Evolutionary conservation across 2,113 vertebrate genomes (phyloP).

Genomic region (Brienomyrus longianalis): DNA sequence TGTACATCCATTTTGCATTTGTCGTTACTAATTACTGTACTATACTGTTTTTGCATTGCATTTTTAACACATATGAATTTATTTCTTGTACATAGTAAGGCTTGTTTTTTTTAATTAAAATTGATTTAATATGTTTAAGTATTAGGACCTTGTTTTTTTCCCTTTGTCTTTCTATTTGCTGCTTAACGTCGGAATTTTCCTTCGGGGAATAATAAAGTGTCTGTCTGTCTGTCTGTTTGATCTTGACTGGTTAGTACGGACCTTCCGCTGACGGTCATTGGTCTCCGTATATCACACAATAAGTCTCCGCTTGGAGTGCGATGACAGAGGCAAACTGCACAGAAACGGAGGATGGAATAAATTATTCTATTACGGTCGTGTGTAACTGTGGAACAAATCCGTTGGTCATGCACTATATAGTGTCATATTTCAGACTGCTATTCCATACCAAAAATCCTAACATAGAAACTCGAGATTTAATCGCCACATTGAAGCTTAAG

Average conservation of each 20-base stretch:
- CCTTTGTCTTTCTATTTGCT: background rate
- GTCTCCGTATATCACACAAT: background rate
- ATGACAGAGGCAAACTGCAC: no score
- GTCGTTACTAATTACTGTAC: background rate
- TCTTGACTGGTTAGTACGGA: background rate
- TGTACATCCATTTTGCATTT: background rate
- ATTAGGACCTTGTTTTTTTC: background rate
- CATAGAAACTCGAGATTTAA: background rate
- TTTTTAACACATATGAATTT: background rate
- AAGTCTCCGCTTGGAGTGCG: no score
- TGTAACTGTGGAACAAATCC: background rate
- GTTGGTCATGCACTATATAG: background rate
- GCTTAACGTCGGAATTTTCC: background rate
- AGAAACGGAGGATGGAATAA: background rate
- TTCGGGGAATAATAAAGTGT: background rate
- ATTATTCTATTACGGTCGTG: background rate
- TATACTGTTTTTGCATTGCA: background rate
- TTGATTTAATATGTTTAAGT: background rate
- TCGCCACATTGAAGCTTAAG: background rate
- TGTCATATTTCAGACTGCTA: background rate
- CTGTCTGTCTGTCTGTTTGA: background rate
- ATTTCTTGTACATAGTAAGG: background rate
- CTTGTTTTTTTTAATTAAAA: background rate
- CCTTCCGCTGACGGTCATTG: background rate
- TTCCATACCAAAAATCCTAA: background rate